phyloP scores from a whole-genome alignment of 53 echinoderm and acorn worm species.

The Holothuria leucospilota region DNA sequence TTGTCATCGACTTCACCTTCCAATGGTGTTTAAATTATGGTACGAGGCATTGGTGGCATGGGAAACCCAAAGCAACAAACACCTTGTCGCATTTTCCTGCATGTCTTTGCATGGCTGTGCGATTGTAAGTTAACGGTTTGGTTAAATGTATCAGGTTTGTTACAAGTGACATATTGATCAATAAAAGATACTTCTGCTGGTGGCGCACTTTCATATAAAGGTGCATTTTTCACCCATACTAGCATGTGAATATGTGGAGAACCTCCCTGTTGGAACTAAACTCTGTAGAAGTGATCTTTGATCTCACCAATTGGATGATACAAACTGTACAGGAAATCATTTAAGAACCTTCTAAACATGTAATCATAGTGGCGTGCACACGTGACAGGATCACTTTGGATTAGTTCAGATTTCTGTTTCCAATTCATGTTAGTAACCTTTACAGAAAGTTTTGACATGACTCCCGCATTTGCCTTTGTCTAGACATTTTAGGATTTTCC shows the following conservation, averaged over 20 bases:
- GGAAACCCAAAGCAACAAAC: conserved; percentile 62
- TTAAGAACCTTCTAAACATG: conserved; percentile 30
- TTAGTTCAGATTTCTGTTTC: conserved; percentile 49
- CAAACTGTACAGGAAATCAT: conserved; percentile 18
- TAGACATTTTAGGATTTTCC: too few relatives aligned
- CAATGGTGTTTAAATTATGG: conserved; percentile 28
- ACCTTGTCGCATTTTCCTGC: conserved; percentile 39
- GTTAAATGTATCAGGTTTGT: not conserved
- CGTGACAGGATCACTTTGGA: conserved; percentile 50
- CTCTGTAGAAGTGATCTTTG: conserved; percentile 45
- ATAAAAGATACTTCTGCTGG: conserved; percentile 36
- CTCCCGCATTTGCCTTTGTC: too few relatives aligned
- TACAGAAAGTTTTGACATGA: too few relatives aligned
- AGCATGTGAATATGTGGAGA: conserved; percentile 53
- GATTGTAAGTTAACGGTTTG: conserved; percentile 30
- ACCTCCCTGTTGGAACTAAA: conserved; percentile 54
- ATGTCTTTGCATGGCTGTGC: conserved; percentile 57
- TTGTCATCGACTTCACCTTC: not conserved
- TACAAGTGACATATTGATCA: conserved; percentile 45
- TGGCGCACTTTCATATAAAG: conserved; percentile 16
- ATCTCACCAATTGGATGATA: conserved; percentile 52
- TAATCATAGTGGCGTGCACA: conserved; percentile 63
- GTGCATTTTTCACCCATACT: conserved; percentile 42
- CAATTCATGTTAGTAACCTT: conserved; percentile 33
- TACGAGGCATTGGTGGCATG: conserved; percentile 50